These are phyloP conservation scores for Siderastrea radians DNA, from an alignment of 92 coral and sea anemone genomes.

Conservation along the genomic window DNA sequence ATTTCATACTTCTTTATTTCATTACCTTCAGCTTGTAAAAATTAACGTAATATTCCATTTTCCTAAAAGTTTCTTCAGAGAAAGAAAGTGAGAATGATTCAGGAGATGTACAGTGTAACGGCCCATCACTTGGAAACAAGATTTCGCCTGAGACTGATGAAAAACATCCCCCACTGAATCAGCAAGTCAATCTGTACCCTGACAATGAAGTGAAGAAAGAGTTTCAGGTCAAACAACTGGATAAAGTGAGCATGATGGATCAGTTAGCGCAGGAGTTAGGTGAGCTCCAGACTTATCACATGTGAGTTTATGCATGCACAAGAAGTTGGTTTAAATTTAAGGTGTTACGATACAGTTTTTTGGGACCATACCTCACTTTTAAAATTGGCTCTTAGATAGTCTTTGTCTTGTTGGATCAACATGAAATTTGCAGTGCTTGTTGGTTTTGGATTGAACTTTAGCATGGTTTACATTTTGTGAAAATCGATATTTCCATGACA, in stretches of 20 bases:
- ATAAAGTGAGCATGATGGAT: slow-evolving; percentile 84
- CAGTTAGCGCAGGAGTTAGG: slow-evolving; percentile 86
- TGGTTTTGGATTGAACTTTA: too few species aligned
- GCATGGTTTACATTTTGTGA: too few species aligned
- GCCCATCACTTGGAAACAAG: slow-evolving; percentile 18
- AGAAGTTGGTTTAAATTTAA: too few species aligned
- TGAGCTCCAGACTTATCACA: not conserved
- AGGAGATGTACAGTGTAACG: slow-evolving; percentile 32
- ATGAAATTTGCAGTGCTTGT: too few species aligned
- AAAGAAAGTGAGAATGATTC: slow-evolving; percentile 33
- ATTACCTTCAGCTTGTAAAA: not conserved
- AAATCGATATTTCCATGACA: too few species aligned
- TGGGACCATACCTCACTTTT: too few species aligned
- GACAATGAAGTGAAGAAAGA: slow-evolving; percentile 57
- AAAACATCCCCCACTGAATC: not conserved
- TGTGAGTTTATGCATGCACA: too few species aligned
- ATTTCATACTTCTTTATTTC: not conserved
- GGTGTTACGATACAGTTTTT: too few species aligned
- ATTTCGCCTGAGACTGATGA: slow-evolving; percentile 24
- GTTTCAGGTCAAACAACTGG: slow-evolving; percentile 54
- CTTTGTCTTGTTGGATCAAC: too few species aligned
- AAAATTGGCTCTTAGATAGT: too few species aligned
- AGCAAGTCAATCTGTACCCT: slow-evolving; percentile 35
- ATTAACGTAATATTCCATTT: too few species aligned
- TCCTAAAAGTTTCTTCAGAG: slow-evolving; percentile 3